phyloP scores from a whole-genome alignment of 2,888 invertebrate genomes.

The Stomorhina lunata region DNA sequence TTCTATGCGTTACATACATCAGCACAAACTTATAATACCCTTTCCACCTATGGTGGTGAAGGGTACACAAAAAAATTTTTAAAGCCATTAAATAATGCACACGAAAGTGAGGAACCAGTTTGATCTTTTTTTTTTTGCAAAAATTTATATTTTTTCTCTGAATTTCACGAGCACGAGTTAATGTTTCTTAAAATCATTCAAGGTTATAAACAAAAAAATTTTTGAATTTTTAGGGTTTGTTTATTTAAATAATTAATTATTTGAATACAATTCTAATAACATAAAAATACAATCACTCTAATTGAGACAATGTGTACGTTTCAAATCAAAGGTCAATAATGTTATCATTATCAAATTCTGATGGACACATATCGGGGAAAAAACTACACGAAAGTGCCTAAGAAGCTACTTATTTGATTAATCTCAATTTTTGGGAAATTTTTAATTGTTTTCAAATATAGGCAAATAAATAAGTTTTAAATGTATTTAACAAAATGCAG shows the following conservation, averaged over 20 bases:
- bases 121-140: no score
- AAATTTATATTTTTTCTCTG: conserved; percentile 16
- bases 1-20: no score
- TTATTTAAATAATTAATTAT: conserved; percentile 18
- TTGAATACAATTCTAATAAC: background rate
- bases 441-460: no score
- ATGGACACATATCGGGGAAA: background rate
- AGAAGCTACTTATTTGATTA: background rate
- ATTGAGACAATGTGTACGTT: background rate
- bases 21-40: no score
- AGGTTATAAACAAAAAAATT: conserved; percentile 17
- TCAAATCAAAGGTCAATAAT: conserved; percentile 47
- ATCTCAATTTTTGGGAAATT: background rate
- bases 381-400: background rate
- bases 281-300: background rate
- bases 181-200: conserved; percentile 35
- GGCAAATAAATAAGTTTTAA: no score
- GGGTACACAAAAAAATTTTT: no score
- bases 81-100: background rate
- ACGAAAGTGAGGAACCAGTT: conserved; percentile 50
- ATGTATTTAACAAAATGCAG: no score
- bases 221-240: background rate
- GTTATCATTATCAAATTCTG: conserved; percentile 39
- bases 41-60: no score
- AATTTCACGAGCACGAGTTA: conserved; percentile 21